These are phyloP conservation scores for Gnathonemus echidnorhynchus DNA, from an alignment of 2,113 vertebrate species.

Conservation along the genomic window DNA sequence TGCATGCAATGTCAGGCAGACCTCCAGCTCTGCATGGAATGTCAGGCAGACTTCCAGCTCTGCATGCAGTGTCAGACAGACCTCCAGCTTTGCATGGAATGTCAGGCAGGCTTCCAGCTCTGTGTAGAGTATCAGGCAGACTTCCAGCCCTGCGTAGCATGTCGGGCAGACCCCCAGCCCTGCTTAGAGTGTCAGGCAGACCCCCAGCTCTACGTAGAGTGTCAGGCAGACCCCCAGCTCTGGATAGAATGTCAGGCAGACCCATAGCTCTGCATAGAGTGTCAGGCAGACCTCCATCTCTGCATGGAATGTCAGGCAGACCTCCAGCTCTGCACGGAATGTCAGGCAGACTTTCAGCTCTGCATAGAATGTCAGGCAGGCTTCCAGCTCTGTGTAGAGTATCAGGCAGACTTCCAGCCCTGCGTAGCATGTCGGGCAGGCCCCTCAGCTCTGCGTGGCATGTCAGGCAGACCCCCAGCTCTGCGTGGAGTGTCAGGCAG, in stretches of 20 bases:
- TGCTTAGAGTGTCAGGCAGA: background rate
- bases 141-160: no score
- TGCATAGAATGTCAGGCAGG: no score
- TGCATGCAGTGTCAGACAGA: background rate
- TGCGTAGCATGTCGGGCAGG: no score
- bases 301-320: no score
- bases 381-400: no score
- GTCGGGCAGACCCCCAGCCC: background rate
- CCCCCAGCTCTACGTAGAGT: background rate
- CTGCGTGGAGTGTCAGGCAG: background rate
- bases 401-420: no score
- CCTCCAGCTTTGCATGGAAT: background rate
- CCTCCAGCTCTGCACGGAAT: no score
- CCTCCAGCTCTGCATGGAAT: background rate
- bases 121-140: constrained; percentile 19
- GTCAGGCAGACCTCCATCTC: no score
- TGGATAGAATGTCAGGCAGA: no score
- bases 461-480: background rate
- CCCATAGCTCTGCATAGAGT: no score
- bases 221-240: background rate
- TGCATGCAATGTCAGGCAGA: background rate
- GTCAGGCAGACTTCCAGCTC: background rate
- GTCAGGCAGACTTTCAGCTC: no score
- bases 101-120: background rate
- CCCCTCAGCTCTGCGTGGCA: no score